These are phyloP conservation scores for Lethenteron reissneri DNA, from an alignment of 2,113 vertebrate genomes.

Conservation along the genomic window DNA sequence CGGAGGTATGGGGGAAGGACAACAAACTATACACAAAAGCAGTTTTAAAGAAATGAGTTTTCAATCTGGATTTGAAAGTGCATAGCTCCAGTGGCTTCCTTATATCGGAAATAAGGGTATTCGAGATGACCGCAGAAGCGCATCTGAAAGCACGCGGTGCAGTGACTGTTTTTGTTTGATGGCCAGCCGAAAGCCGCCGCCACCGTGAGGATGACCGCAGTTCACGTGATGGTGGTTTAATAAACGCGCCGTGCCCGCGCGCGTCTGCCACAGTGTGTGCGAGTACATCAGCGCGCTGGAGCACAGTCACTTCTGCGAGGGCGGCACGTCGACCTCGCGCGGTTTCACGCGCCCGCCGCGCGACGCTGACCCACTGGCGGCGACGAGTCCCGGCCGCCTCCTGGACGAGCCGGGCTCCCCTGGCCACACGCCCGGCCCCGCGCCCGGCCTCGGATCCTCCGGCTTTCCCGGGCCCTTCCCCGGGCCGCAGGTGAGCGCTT, in stretches of 20 bases:
- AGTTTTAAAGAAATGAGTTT: too few relatives aligned
- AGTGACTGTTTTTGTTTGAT: too few relatives aligned
- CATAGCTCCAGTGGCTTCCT: too few relatives aligned
- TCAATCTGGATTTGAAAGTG: too few relatives aligned
- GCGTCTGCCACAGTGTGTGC: conserved; percentile 38
- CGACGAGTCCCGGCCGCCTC: conserved; percentile 25
- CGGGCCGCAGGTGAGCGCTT: not conserved
- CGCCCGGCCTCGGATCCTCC: conserved; percentile 26
- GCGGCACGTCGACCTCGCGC: conserved; percentile 13
- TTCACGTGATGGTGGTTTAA: too few relatives aligned
- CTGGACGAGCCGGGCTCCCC: conserved; percentile 18
- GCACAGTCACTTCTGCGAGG: conserved; percentile 75
- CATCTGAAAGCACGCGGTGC: too few relatives aligned
- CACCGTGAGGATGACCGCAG: too few relatives aligned
- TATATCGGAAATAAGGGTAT: too few relatives aligned
- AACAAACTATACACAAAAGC: too few relatives aligned
- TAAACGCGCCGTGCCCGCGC: not conserved
- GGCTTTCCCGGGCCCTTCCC: not conserved
- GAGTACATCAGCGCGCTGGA: conserved; percentile 82
- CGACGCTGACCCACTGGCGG: conserved; percentile 15
- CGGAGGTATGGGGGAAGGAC: too few relatives aligned
- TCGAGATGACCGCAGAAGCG: too few relatives aligned
- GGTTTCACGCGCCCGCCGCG: conserved; percentile 26
- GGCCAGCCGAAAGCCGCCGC: too few relatives aligned
- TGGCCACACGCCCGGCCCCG: conserved; percentile 29